A percentile compares a stretch with the other conserved stretches of the same genome.
Conservation (phyloP, 2,797 vertebrate genomes). For the Trachops cirrhosus region DNA sequence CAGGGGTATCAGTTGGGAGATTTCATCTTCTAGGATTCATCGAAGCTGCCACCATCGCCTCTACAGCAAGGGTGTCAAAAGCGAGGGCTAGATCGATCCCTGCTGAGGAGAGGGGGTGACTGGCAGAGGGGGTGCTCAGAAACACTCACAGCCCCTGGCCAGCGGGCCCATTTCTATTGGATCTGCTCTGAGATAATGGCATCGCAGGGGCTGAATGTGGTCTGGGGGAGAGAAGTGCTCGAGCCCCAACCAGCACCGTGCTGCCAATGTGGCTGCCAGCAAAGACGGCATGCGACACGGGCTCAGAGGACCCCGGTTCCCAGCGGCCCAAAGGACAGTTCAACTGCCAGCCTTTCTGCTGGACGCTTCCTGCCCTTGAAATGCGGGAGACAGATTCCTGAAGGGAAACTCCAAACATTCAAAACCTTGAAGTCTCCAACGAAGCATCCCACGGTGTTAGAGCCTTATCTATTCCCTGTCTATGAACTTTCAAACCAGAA, state of each 20-base stretch:
- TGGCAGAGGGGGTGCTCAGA: neutral
- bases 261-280: neutral
- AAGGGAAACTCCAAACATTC: neutral
- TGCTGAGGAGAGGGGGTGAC: neutral
- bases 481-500: neutral
- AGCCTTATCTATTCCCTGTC: neutral
- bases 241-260: rapidly evolving
- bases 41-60: neutral
- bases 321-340: neutral
- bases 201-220: rapidly evolving
- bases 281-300: rapidly evolving
- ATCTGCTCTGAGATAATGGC: neutral
- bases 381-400: neutral
- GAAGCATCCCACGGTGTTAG: neutral
- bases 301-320: neutral
- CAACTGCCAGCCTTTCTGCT: neutral
- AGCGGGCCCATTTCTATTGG: neutral
- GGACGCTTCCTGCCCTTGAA: neutral
- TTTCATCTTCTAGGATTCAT: neutral
- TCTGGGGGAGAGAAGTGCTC: neutral
- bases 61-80: neutral
- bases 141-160: rapidly evolving
- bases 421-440: neutral
- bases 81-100: neutral
- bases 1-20: neutral